Evolutionary conservation across 1,140 invertebrate species (phyloP), one percentile per base, ranked within the genome.

Genomic region (Harpegnathos saltator): DNA sequence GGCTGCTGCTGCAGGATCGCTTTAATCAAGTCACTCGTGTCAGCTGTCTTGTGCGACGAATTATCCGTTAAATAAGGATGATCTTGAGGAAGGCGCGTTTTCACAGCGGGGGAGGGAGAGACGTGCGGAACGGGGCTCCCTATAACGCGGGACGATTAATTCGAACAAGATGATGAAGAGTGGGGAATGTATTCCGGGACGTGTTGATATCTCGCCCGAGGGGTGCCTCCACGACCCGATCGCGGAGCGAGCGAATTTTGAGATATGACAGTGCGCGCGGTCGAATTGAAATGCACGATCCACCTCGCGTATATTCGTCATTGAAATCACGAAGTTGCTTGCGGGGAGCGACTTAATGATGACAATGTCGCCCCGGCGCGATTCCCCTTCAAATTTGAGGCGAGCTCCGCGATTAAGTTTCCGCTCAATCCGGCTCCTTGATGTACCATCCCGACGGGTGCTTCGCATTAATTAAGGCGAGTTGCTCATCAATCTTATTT

Each of bases 401-500:
- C 74, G 74, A 77, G 61, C 72, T 15, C 15, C 58, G 75, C 69
- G 38, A 78, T 87, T 82, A 58, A 73, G 59, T 68, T 75, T 29
- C 62, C 22, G 44, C 58, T 48, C n/a, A n/a, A n/a, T n/a, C n/a
- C 52, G 19, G 59, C 5, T 74, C 33, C 73, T 88, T 84, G 65
- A 74, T 78, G 78, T 83, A 88, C 61, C 83, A 59, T 85, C 54
- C 71, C 62, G 69, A 74, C 86, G 69, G 65, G 83, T 83, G 89
- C 74, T 82, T 90, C 78, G 89, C 91, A 91, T 92, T 91, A 91
- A 92, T 91, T 92, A 92, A 91, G 88, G 82, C 69, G 78, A 85
- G 87, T 86, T 81, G 88, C 85, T 90, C 90, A 91, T 92, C 90
- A 90, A 92, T 92, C 91, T 92, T 92, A 91, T 91, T 90, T 92